Evolutionary conservation across 2,888 invertebrate genomes (phyloP).

Genomic region (Carterocephalus palaemon): DNA sequence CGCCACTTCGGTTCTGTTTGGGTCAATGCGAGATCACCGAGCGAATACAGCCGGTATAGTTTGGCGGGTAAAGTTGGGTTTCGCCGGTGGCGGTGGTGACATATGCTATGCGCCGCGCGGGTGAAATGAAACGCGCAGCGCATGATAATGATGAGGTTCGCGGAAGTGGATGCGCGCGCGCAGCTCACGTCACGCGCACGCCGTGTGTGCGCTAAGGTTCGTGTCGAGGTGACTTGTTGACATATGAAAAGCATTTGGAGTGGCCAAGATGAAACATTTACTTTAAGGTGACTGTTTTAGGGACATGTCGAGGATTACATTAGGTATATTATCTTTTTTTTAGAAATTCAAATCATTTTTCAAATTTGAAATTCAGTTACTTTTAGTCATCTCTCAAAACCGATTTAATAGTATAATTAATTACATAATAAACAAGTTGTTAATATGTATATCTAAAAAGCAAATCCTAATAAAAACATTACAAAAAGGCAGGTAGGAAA

Average conservation of each 20-base stretch:
- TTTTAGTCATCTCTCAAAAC: too few species aligned
- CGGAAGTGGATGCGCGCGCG: constrained; percentile 52
- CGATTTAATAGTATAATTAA: too few species aligned
- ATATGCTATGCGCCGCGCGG: constrained; percentile 33
- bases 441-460: too few species aligned
- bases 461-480: too few species aligned
- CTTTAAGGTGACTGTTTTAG: too few species aligned
- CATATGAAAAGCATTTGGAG: background rate
- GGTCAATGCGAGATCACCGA: background rate
- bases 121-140: constrained; percentile 47
- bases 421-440: too few species aligned
- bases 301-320: too few species aligned
- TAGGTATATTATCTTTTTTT: too few species aligned
- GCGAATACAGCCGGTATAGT: constrained; percentile 13
- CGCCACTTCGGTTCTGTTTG: constrained; percentile 5
- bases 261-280: too few species aligned
- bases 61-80: constrained; percentile 14
- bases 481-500: too few species aligned
- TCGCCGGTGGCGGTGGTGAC: constrained; percentile 29
- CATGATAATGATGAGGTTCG: constrained; percentile 53
- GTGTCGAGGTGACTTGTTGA: constrained; percentile 1
- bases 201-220: constrained; percentile 22
- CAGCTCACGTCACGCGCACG: constrained; percentile 38
- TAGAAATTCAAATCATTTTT: too few species aligned
- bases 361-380: too few species aligned